These are phyloP conservation scores for Gymnocypris eckloni DNA, from an alignment of 2,797 vertebrate species.

Conservation along the genomic window DNA sequence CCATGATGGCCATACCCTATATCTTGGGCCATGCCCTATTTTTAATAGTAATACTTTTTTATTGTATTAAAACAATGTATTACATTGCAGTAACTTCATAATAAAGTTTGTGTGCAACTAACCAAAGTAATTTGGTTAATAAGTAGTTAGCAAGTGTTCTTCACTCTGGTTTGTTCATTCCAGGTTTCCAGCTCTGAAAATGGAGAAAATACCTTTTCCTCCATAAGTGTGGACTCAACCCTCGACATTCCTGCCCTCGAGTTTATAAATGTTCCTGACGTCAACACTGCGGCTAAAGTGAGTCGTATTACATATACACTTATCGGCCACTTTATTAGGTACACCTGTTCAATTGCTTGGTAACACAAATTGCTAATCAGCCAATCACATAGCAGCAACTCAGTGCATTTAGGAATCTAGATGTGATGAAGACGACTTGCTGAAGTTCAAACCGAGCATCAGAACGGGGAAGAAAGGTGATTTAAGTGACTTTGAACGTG, in stretches of 20 bases:
- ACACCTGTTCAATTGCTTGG: no score
- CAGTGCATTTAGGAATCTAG: no score
- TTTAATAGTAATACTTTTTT: neutral
- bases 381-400: no score
- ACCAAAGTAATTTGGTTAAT: neutral
- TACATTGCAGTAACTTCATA: neutral
- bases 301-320: neutral
- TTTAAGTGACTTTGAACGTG: no score
- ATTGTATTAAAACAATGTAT: neutral
- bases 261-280: conserved; percentile 60
- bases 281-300: neutral
- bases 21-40: neutral
- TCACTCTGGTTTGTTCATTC: neutral
- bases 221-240: conserved; percentile 54
- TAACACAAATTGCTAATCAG: no score
- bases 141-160: neutral
- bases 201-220: conserved; percentile 19
- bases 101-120: neutral
- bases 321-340: no score
- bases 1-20: no score
- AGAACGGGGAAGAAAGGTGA: no score
- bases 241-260: conserved; percentile 72
- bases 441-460: no score
- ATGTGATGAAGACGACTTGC: no score
- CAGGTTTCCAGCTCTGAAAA: conserved; percentile 35